Base-by-base conservation (phyloP, 2,888 invertebrate genomes). In the Dyspetes luteomarginatus region DNA sequence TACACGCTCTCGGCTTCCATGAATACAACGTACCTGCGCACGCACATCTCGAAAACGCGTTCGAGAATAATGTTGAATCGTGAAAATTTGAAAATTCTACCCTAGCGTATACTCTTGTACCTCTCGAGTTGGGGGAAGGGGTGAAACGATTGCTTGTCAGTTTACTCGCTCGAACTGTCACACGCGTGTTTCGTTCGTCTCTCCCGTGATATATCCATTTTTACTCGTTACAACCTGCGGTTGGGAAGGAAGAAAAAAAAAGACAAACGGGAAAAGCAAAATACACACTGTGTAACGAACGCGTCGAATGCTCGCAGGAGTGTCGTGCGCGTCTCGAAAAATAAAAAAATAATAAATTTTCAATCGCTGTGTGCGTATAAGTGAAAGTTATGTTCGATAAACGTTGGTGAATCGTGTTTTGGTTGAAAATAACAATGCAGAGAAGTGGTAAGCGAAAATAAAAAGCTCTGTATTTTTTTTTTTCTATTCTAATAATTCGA, bases 381-480 rank as follows among this genome's bases (percentile, higher is more conserved):
- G 79, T 69, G 55, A 15, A 45, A 77, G 76, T 79, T 77, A 82
- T 81, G 79, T 74, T 73, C 72, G 62, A 82, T 62, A 77, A 77
- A 79, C 62, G 73, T 69, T 74, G 58, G 74, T 80, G 73, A 83
- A 71, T 74, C 55, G 71, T 62, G 43, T 56, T 67, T 36, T 36
- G 36, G 60, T 58, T 62, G 43, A 71, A 65, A 26, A 68, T 75
- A 82, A 88, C 79, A 75, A 89, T 89, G 89, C 89, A 89, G 85
- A 85, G 88, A 87, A 89, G 86, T 85, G 88, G 89, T 89, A 83
- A 86, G 88, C 77, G 3, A 36, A 36, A 36, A 36, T 36, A 3
- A 12, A 36, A 36, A 12, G 12, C 9, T 36, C 4, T 36, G 12
- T 36, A 36, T 12, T 7, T n/a, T n/a, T n/a, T n/a, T n/a, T n/a